Base-by-base conservation (phyloP, 2,888 invertebrate genomes). In the Ctena decussata region DNA sequence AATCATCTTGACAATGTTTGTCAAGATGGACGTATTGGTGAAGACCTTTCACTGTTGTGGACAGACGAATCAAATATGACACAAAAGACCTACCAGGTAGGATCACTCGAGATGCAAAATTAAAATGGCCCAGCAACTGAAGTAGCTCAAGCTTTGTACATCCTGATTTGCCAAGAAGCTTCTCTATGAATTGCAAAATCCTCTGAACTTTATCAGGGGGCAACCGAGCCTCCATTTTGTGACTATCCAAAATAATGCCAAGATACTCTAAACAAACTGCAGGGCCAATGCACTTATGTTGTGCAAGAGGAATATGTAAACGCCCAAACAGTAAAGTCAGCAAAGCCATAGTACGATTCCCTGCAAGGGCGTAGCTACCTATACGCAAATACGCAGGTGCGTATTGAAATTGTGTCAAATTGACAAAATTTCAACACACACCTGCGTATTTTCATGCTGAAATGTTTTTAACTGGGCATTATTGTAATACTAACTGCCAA, bases 161-260 rank as follows among this genome's bases (percentile, higher is more conserved):
- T 12, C 5, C 5, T 5, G 18, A n/a, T 21, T n/a, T 8, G 5
- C n/a, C 53, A 11, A 53, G 21, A 18, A 53, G 21, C 5, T 11
- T 53, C 53, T 53, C 53, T 18, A 53, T 53, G 21, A 53, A 53
- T 53, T 53, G 12, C 5, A 53, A 5, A 5, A 87, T 86, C 32
- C 84, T 60, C 11, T 65, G 24, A 3, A 79, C 27, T 57, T 88
- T 88, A 12, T 86, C 82, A 0, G 3, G 6, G 15, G 86, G 84
- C 8, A 89, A 60, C n/a, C 70, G 57, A 3, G 84, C 84, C 60
- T 81, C 41, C 76, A 87, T 84, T 30, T 80, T 57, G 6, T 57
- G 46, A 5, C 87, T 76, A 73, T 90, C 89, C 11, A 89, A 49
- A 35, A 85, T 82, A n/a, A n/a, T n/a, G n/a, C n/a, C n/a, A n/a